Base-by-base conservation (phyloP, 2,113 vertebrate species). In the Protomyctophum bolini region DNA sequence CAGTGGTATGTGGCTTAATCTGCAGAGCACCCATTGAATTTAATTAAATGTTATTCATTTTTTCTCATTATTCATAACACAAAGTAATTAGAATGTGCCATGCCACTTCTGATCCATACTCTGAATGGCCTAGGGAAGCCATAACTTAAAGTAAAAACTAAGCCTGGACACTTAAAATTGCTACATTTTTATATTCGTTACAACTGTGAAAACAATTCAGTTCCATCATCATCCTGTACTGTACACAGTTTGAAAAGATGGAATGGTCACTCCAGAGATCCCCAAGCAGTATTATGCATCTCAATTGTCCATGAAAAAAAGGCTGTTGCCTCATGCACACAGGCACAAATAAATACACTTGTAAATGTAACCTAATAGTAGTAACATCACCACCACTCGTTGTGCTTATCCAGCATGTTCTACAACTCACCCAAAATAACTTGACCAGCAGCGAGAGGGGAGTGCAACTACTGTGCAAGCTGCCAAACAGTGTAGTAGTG, bases 391-490 rank as follows among this genome's bases (percentile, higher is more conserved):
- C 14, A 64, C 61, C 73, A 72, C 41, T 78, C 62, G 74, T 74
- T 67, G 83, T 47, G 76, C 83, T 83, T 80, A 76, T 72, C 52
- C 61, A 74, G 74, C 74, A 77, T 6, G 72, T 73, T 76, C 68
- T 76, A 59, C 6, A 50, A 49, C 64, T 72, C 58, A 58, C 52
- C 76, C 57, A 83, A 87, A 86, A 87, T 87, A 87, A 76, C 83
- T 76, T 45, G 0, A 1, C 66, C 57, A 12, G 50, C 59, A 2
- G 60, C 75, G 52, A 63, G 33, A 70, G 73, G 5, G n/a, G 15
- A 14, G 21, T 8, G 8, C 46, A 69, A 28, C 21, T 21, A 21
- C 21, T 21, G 21, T 21, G 21, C 21, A 21, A 21, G 21, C 21
- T 21, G 52, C 33, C 33, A 41, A 41, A 41, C 1, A 41, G 33